Base-by-base conservation (phyloP, 1,140 invertebrate genomes). In the Platorchestia sp. region DNA sequence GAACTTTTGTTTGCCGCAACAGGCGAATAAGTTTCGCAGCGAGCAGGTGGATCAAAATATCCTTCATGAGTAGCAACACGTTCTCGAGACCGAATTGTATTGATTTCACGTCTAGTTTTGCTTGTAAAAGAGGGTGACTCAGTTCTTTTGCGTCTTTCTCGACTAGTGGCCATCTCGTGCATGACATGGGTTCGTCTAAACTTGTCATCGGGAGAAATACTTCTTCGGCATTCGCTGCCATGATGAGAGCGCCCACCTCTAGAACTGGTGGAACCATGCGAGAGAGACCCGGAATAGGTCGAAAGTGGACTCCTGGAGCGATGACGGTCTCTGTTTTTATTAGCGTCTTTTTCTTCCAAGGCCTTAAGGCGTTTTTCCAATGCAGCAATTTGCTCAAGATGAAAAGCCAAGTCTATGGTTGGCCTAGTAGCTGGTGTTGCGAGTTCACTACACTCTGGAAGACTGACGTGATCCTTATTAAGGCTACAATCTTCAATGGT, bases 351-450 rank as follows among this genome's bases (percentile, higher is more conserved):
- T 27, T 93, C 91, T 47, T 93, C 91, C 43, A 93, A 36, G 40
- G 91, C 91, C 40, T 41, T 7, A 45, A 93, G 43, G 43, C 91
- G 91, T 44, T 45, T 93, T 47, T 93, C 91, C 16, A 93, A 19
- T 22, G 91, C 44, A 93, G 91, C 91, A 44, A 93, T 44, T 45
- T 44, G 41, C 10, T 93, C 40, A 6, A 93, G 91, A 44, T 93
- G 91, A 5, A 93, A 44, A n/a, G 43, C 91, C 40, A 93, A 93
- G 40, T 93, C 91, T 44, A 93, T 93, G 3, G 91, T 93, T 45
- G 7, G 91, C 45, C 36, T 47, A 89, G 43, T 27, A 19, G 1
- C 14, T 44, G 36, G 41, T 43, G 87, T 42, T 42, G 87, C 7
- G 10, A 42, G 87, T 42, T 89, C 87, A 89, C 43, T 36, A 89